Evolutionary conservation across 2,888 invertebrate genomes (phyloP), one percentile per base, ranked within the genome.

Genomic region (Tineola bisselliella): DNA sequence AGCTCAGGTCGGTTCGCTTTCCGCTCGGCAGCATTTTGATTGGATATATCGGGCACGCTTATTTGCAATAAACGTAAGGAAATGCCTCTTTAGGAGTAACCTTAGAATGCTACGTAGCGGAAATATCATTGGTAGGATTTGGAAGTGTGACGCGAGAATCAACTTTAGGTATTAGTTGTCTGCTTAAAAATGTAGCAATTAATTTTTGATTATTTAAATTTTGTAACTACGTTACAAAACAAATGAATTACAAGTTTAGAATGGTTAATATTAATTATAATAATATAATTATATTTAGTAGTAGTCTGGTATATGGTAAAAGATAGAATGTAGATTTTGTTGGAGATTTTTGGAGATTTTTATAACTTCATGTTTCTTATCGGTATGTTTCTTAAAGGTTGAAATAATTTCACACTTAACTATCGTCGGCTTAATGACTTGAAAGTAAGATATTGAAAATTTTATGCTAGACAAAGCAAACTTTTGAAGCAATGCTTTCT

Each of bases 1-100:
- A 60, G 43, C 19, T 31, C 19, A 61, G 58, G 48, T 43, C 61
- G 57, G 63, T 61, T 62, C 56, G 65, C 65, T 66, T 66, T 66
- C 65, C 69, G 70, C 69, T 65, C 67, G 66, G 67, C 62, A 69
- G 63, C 66, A 63, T 69, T 66, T 68, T 69, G 73, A 77, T 76
- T 73, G 74, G 68, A 71, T 66, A 66, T 69, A 69, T 72, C 72
- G 67, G 68, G 67, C 67, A 65, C 65, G 70, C 68, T 71, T 75
- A 76, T 74, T 74, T 70, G 73, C 73, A 72, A 74, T 72, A 73
- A 74, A 70, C 74, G 69, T 62, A 65, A 17, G 61, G 58, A 64
- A 60, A 59, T 68, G 69, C 70, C 68, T 68, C 66, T 70, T 70
- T 68, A 73, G 72, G 72, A 73, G 66, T 68, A 69, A 73, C 67